Evolutionary conservation across 2,888 invertebrate genomes (phyloP).

Genomic region (Machimus atricapillus): DNA sequence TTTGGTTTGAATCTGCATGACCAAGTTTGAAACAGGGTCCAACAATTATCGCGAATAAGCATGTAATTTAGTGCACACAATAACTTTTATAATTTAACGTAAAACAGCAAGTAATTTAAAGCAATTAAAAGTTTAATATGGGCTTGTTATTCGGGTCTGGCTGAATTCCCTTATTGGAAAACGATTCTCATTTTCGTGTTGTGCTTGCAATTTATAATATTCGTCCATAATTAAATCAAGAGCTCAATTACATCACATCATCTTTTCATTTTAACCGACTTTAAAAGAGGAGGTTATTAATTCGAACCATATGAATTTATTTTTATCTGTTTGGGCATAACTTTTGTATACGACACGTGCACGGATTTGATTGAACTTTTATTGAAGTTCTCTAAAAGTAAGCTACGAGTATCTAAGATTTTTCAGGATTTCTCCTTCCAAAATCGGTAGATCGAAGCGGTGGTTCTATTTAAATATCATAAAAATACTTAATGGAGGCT

Average conservation of each 20-base stretch:
- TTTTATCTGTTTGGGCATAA: too few relatives aligned
- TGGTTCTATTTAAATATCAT: too few relatives aligned
- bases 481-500: too few relatives aligned
- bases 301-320: too few relatives aligned
- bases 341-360: too few relatives aligned
- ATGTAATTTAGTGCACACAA: background rate
- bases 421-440: too few relatives aligned
- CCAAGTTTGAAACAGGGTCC: background rate
- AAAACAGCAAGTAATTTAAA: conserved; percentile 13
- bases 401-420: too few relatives aligned
- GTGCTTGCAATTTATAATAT: background rate
- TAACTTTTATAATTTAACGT: background rate
- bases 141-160: background rate
- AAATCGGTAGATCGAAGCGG: too few relatives aligned
- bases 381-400: too few relatives aligned
- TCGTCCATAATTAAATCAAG: background rate
- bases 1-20: background rate
- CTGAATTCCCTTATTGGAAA: background rate
- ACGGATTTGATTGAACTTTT: too few relatives aligned
- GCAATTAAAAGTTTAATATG: conserved; percentile 8
- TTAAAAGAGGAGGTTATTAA: too few relatives aligned
- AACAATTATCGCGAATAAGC: background rate
- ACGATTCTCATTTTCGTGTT: background rate
- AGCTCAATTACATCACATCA: background rate
- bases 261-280: background rate